Base-by-base conservation (phyloP, 2,888 invertebrate genomes). In the Drosophila anomelani region DNA sequence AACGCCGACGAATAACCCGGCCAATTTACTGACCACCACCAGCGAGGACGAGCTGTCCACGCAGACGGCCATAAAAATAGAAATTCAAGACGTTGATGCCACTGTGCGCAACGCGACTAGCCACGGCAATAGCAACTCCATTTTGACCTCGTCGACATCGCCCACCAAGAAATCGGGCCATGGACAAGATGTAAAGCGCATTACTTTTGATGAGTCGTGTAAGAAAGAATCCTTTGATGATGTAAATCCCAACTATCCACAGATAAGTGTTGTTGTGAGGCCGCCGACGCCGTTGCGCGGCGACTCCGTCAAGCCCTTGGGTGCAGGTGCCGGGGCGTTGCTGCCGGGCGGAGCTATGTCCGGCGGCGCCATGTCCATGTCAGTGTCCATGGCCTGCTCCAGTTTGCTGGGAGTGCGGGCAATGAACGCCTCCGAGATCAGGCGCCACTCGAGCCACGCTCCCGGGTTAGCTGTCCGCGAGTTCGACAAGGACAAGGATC, bases 251-350 rank as follows among this genome's bases (percentile, higher is more conserved):
- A 91, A 91, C 90, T 91, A 91, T 92, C 95, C 95, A 76, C 95
- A 94, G 93, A 95, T 96, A 69, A 95, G 95, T 91, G 95, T 96
- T 44, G 94, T 96, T 55, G 95, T 96, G 44, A 95, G 96, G 90
- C 96, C 96, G 75, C 96, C 96, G 47, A 96, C 96, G 61, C 96
- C 96, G 53, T 94, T 95, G 71, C 93, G 94, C 85, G 95, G 94
- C 79, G 95, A 95, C 80, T 94, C 94, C 72, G 77, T 91, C 54
- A 93, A 93, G 85, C 93, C 93, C 72, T 92, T 93, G 76, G 80
- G 93, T 15, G 15, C 20, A 15, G 34, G 49, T 49, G 49, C 51
- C 15, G 51, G 51, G 43, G 57, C 76, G 36, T 63, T 76, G 51
- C 66, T 89, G 66, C 64, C 81, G 74, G 93, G 93, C 76, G 92